These are phyloP conservation scores for Capromys pilorides DNA, from an alignment of 2,797 vertebrate species.

Conservation along the genomic window DNA sequence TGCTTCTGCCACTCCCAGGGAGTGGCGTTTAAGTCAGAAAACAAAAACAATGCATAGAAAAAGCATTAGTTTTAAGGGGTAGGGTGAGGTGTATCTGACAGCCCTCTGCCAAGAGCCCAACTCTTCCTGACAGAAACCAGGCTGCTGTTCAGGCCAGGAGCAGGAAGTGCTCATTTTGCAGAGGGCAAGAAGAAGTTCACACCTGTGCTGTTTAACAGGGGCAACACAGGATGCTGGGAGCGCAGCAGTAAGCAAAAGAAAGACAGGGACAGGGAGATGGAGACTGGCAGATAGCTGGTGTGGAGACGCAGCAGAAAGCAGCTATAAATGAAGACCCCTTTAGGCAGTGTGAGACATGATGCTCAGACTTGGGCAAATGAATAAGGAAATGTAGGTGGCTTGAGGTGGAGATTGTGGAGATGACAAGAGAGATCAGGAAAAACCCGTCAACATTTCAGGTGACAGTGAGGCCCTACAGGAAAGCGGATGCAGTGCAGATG, in stretches of 20 bases:
- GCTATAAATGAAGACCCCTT: background rate
- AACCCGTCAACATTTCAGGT: background rate
- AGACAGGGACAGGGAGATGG: background rate
- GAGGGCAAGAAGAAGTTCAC: background rate
- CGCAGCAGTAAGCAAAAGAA: background rate
- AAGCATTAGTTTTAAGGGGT: background rate
- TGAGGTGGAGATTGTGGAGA: background rate
- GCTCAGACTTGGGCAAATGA: background rate
- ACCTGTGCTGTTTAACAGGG: background rate
- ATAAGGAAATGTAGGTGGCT: background rate
- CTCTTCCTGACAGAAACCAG: background rate
- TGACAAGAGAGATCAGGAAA: background rate
- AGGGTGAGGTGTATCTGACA: background rate
- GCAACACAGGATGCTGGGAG: background rate
- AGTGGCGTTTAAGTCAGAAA: slow-evolving; percentile 9
- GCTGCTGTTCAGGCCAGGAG: background rate
- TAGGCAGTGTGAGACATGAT: background rate
- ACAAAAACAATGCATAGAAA: background rate
- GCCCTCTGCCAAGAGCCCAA: background rate
- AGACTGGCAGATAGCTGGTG: fast-evolving
- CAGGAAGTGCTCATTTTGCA: background rate
- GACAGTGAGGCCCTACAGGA: background rate
- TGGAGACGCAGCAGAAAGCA: background rate
- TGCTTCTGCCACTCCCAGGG: background rate
- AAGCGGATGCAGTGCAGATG: background rate